Evolutionary conservation across 2,113 vertebrate species (phyloP), one percentile per base, ranked within the genome.

Genomic region (Alosa alosa): DNA sequence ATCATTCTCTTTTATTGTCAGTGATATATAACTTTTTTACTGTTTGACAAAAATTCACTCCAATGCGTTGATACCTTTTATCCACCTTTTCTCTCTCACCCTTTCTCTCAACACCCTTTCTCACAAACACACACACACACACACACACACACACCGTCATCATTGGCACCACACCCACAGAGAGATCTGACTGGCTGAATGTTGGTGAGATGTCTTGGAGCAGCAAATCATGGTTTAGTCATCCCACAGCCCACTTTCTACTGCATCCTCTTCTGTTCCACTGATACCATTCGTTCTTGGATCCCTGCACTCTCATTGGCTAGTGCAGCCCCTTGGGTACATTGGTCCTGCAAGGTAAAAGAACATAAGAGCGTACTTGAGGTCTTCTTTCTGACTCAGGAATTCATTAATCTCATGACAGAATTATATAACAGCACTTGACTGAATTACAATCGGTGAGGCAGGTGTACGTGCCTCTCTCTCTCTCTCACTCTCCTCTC

Each of bases 341-440:
- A 31, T 15, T 36, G 8, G 41, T 11, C 49, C 46, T 31, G 68
- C n/a, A 39, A 52, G 72, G 82, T 60, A 68, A 11, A 1, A 84
- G 86, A 81, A 64, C 82, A 55, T 88, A 81, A 83, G 68, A 86
- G 25, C 81, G 55, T 82, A 13, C 68, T 81, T 47, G 47, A 72
- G 81, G 68, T 55, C 47, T 52, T 78, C 78, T 18, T 86, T 3
- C 60, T 84, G 46, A 75, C 82, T 45, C 82, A 39, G 50, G 83
- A 86, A 87, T 68, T 83, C 64, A 72, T 49, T 75, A 18, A 84
- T 88, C 83, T 83, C 81, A 22, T 22, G 57, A 84, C 81, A 86
- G 83, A 84, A 82, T 88, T 88, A 47, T 60, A 82, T 86, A 85
- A 87, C 84, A 88, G 82, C 84, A 9, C 41, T 81, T 83, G 84